Conservation (phyloP, 2,888 invertebrate species). For the Holacanthella duospinosa region DNA sequence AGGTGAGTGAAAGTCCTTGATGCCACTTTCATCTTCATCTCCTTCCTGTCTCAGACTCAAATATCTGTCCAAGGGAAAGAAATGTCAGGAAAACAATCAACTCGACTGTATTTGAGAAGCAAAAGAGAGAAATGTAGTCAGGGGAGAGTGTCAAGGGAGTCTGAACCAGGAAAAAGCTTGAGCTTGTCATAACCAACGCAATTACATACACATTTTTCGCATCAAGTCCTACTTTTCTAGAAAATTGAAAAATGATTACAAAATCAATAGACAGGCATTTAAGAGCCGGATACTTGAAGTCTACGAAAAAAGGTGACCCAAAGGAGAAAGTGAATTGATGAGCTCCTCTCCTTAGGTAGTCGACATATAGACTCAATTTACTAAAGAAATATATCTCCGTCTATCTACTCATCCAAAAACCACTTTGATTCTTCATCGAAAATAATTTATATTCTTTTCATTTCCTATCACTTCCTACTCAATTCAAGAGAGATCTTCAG, state of each 20-base stretch:
- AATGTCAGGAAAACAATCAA: not conserved
- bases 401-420: too few species aligned
- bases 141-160: not conserved
- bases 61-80: not conserved
- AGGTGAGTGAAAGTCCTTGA: too few species aligned
- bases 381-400: too few species aligned
- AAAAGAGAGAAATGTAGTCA: not conserved
- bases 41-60: not conserved
- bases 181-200: not conserved
- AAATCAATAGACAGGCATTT: slow-evolving; percentile 9
- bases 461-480: too few species aligned
- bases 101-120: not conserved
- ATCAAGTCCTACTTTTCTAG: not conserved
- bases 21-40: not conserved
- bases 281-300: too few species aligned
- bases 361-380: too few species aligned
- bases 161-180: not conserved
- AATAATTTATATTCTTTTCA: too few species aligned
- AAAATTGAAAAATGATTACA: slow-evolving; percentile 13
- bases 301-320: too few species aligned
- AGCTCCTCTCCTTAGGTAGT: too few species aligned
- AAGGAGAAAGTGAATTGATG: too few species aligned
- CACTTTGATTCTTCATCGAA: too few species aligned
- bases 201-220: not conserved
- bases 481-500: too few species aligned